Percentiles rank a stretch among this genome's conserved stretches.
Evolutionary conservation across 92 coral and sea anemone species (phyloP).

Genomic region (Epizoanthus illoricatus): DNA sequence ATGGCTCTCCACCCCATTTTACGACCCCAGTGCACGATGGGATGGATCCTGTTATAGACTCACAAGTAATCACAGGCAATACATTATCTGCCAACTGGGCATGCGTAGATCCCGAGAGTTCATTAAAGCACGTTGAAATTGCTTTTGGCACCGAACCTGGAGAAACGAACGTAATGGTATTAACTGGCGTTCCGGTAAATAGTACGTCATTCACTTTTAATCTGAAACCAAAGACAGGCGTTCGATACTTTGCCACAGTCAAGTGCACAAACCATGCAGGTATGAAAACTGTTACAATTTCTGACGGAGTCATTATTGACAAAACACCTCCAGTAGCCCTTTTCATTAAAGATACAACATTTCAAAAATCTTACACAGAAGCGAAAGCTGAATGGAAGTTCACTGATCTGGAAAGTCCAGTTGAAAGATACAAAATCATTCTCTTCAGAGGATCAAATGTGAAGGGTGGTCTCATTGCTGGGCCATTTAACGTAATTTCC

Average conservation of each 20-base stretch:
- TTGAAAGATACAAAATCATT: conserved; percentile 47
- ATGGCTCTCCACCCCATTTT: conserved; percentile 83
- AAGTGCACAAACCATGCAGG: conserved; percentile 82
- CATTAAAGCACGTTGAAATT: conserved; percentile 55
- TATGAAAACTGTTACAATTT: conserved; percentile 56
- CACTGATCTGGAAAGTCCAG: conserved; percentile 77
- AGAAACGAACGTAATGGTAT: conserved; percentile 61
- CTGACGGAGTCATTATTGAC: conserved; percentile 85
- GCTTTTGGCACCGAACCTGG: conserved; percentile 98
- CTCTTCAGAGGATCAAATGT: conserved; percentile 11
- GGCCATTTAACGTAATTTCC: conserved; percentile 59
- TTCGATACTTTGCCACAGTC: conserved; percentile 90
- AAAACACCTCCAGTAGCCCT: conserved; percentile 71
- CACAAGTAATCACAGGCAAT: conserved; percentile 41
- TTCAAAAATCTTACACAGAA: conserved; percentile 52
- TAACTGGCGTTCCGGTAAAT: conserved; percentile 44
- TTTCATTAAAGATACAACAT: conserved; percentile 60
- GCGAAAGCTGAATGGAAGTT: conserved; percentile 67
- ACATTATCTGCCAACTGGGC: conserved; percentile 68
- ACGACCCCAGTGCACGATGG: conserved; percentile 71
- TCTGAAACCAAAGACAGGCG: conserved; percentile 59
- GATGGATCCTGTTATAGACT: conserved; percentile 41
- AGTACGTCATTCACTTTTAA: conserved; percentile 49
- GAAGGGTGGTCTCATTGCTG: conserved; percentile 31
- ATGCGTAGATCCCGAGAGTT: conserved; percentile 79